Conservation (phyloP, 2,888 invertebrate species). For the Neelides folsomi region DNA sequence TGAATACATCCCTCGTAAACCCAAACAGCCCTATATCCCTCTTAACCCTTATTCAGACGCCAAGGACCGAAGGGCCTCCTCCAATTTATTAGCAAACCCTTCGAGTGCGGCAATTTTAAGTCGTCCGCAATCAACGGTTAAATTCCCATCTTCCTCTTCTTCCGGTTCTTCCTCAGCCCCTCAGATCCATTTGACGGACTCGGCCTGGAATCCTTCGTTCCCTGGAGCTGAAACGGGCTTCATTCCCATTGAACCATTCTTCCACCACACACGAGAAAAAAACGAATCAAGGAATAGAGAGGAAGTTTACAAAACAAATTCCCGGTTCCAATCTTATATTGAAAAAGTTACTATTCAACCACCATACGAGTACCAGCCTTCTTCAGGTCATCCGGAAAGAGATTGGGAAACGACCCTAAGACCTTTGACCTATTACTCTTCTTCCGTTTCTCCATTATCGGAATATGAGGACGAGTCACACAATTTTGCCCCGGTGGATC, state of each 20-base stretch:
- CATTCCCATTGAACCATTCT: conserved; percentile 33
- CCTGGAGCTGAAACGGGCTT: conserved; percentile 32
- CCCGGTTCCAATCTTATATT: too few species aligned
- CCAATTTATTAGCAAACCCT: too few species aligned
- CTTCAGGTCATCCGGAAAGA: conserved; percentile 2
- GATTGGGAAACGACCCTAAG: conserved; percentile 6
- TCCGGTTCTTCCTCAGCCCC: too few species aligned
- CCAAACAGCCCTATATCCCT: conserved; percentile 31
- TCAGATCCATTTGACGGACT: neutral
- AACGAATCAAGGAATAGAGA: too few species aligned
- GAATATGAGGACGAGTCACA: conserved; percentile 23
- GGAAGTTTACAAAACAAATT: neutral
- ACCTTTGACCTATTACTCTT: conserved; percentile 16
- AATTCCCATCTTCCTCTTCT: neutral
- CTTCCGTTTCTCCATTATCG: conserved; percentile 1
- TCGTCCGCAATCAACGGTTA: neutral
- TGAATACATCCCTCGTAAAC: conserved; percentile 31
- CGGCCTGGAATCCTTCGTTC: conserved; percentile 31
- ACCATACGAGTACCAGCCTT: conserved; percentile 14
- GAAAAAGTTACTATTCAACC: conserved; percentile 10
- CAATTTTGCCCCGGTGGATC: conserved; percentile 23
- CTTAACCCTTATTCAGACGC: conserved; percentile 26
- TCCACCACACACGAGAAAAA: conserved; percentile 13
- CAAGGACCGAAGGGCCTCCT: conserved; percentile 2
- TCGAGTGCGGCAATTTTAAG: neutral